Conservation (phyloP, 1,140 invertebrate genomes). For the Pantala flavescens region DNA sequence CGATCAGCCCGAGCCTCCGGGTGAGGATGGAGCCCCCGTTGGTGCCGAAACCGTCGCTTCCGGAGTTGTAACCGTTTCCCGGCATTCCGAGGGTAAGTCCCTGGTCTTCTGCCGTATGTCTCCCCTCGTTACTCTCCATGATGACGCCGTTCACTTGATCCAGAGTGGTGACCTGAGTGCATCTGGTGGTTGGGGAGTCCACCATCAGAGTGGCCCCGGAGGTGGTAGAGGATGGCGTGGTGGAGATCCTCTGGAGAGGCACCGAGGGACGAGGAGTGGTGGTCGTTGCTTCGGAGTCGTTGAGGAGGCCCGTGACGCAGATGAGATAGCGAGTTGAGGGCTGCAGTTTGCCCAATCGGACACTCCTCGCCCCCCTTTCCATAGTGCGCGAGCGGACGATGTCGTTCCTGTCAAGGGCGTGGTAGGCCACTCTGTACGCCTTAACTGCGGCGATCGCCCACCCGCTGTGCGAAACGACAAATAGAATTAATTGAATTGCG, state of each 20-base stretch:
- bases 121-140: conserved; percentile 31
- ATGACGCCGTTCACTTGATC: conserved; percentile 55
- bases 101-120: conserved; percentile 43
- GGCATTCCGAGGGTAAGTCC: conserved; percentile 31
- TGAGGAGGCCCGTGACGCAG: conserved; percentile 71
- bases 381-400: conserved; percentile 53
- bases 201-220: conserved; percentile 38
- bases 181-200: conserved; percentile 60
- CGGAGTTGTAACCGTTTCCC: background rate
- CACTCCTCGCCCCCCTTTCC: conserved; percentile 53
- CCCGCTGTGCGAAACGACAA: background rate
- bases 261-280: conserved; percentile 16
- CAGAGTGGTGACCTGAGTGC: conserved; percentile 63
- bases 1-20: conserved; percentile 65
- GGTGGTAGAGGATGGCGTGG: too few species aligned
- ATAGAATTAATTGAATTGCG: too few species aligned
- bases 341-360: conserved; percentile 57
- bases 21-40: conserved; percentile 53
- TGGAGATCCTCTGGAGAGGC: background rate
- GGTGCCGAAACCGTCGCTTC: conserved; percentile 28
- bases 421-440: conserved; percentile 78
- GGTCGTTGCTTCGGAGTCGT: conserved; percentile 29
- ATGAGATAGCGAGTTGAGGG: conserved; percentile 71
- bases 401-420: conserved; percentile 53
- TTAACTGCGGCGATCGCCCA: conserved; percentile 30